Evolutionary conservation across 2,888 invertebrate genomes (phyloP).

Genomic region (Cosmia pyralina): DNA sequence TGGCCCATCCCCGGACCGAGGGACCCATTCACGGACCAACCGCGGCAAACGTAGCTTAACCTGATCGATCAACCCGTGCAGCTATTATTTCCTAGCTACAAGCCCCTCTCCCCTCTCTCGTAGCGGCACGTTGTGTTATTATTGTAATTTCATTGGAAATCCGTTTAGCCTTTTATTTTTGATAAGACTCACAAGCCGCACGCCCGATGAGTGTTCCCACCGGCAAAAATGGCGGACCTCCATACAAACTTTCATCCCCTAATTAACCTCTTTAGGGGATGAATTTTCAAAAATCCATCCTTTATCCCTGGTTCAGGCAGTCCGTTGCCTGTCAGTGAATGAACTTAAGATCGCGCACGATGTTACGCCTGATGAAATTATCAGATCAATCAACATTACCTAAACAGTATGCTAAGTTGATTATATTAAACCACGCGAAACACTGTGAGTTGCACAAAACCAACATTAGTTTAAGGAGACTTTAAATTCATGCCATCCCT

Average conservation of each 20-base stretch:
- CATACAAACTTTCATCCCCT: background rate
- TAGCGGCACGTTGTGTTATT: background rate
- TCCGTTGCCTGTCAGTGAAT: too few relatives aligned
- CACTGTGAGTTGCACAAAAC: rapidly evolving
- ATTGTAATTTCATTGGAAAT: background rate
- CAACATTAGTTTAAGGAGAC: too few relatives aligned
- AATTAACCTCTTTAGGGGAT: background rate
- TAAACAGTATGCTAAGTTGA: slow-evolving; percentile 5
- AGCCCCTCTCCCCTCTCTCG: too few relatives aligned
- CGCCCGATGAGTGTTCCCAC: background rate
- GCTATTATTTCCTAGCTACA: too few relatives aligned
- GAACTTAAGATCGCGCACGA: background rate
- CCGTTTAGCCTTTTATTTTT: background rate
- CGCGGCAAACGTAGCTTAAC: too few relatives aligned
- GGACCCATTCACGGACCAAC: too few relatives aligned
- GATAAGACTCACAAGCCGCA: background rate
- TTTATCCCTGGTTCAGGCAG: background rate
- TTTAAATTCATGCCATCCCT: too few relatives aligned
- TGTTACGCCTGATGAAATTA: slow-evolving; percentile 10
- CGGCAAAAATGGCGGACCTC: background rate
- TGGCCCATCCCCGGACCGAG: too few relatives aligned
- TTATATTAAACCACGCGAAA: background rate
- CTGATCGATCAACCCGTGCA: too few relatives aligned
- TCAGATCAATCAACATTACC: slow-evolving; percentile 4
- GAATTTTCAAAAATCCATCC: background rate